phyloP scores from a whole-genome alignment of 2,113 vertebrate genomes.

The Microcebus murinus region DNA sequence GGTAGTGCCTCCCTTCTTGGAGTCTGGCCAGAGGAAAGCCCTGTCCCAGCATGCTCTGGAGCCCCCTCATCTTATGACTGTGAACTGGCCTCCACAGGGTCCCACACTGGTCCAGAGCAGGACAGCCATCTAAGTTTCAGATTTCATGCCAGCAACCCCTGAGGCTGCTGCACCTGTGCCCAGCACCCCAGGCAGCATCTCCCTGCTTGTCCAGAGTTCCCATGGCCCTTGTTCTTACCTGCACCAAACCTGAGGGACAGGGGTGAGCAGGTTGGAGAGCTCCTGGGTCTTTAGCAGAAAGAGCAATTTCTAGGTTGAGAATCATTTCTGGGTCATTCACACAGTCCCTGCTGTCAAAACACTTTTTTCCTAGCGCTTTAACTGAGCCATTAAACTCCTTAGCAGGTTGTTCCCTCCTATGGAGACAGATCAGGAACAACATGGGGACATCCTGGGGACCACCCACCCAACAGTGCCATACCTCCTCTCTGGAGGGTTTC shows the following conservation, averaged over 20 bases:
- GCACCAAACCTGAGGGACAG: neutral
- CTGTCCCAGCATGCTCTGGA: neutral
- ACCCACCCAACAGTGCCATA: neutral
- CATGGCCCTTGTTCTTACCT: neutral
- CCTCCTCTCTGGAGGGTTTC: neutral
- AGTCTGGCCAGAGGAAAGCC: neutral
- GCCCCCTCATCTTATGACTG: neutral
- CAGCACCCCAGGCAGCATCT: neutral
- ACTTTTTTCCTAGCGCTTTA: neutral
- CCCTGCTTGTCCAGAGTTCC: neutral
- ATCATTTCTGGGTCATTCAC: neutral
- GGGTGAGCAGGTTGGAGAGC: neutral
- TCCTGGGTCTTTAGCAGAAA: constrained; percentile 1
- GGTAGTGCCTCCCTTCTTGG: neutral
- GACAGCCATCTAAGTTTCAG: neutral
- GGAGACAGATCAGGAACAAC: neutral
- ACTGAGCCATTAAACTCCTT: neutral
- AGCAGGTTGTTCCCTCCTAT: neutral
- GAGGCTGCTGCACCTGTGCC: neutral
- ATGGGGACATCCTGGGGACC: neutral
- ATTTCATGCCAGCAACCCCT: neutral
- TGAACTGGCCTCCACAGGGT: neutral
- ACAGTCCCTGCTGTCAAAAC: neutral
- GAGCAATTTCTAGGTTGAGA: neutral
- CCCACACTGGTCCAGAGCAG: neutral